Conservation (phyloP, 92 coral and sea anemone species). For the Zoanthus solanderi region DNA sequence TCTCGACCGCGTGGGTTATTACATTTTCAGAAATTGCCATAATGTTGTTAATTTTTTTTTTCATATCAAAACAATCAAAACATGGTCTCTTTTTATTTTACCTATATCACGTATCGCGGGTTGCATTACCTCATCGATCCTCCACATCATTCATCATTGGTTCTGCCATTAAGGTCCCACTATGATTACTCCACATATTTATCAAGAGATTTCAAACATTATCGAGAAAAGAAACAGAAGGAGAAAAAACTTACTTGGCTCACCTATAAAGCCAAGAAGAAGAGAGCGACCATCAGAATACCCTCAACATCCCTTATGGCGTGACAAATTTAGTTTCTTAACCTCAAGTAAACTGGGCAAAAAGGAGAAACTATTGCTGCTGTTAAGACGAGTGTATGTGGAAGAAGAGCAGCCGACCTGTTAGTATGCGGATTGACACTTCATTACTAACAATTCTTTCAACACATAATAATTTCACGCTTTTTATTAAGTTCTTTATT, state of each 20-base stretch:
- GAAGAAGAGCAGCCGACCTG: slow-evolving; percentile 10
- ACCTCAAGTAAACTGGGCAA: background rate
- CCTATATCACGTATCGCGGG: background rate
- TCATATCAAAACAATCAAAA: background rate
- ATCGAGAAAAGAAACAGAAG: slow-evolving; percentile 18
- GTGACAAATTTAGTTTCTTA: slow-evolving; percentile 22
- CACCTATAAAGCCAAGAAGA: background rate
- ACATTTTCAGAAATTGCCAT: no score
- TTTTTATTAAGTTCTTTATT: background rate
- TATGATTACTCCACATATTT: slow-evolving; percentile 18
- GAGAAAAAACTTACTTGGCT: slow-evolving; percentile 6
- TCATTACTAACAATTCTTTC: background rate
- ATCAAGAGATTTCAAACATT: slow-evolving; percentile 30
- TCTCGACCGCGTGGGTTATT: no score
- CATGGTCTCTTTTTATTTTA: background rate
- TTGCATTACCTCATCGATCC: background rate
- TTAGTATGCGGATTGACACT: slow-evolving; percentile 17
- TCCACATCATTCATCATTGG: slow-evolving; percentile 11
- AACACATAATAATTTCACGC: background rate
- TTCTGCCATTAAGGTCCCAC: slow-evolving; percentile 31
- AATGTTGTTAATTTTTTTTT: background rate
- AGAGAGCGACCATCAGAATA: background rate
- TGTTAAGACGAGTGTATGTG: slow-evolving; percentile 30
- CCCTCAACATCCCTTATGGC: slow-evolving; percentile 7
- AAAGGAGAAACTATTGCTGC: slow-evolving; percentile 33